Conservation (phyloP, 2,797 vertebrate genomes). For the Sebastes iracundus region DNA sequence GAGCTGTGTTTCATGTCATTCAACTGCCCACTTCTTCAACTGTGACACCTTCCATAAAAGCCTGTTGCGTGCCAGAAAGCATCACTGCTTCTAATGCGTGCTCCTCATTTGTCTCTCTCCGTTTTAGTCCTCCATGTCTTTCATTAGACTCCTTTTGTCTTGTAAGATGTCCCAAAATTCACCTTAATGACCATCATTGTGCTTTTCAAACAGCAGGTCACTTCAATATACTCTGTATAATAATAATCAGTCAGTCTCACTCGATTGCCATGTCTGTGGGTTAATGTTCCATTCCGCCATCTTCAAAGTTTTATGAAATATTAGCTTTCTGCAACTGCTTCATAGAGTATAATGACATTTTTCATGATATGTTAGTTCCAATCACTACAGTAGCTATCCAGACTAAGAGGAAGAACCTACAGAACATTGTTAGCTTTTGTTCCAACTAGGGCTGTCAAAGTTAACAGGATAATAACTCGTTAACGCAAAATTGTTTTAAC, state of each 20-base stretch:
- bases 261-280: background rate
- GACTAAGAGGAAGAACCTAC: too few relatives aligned
- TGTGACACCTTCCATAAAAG: conserved; percentile 55
- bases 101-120: background rate
- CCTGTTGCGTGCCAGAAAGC: conserved; percentile 28
- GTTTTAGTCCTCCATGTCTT: background rate
- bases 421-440: background rate
- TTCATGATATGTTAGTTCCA: background rate
- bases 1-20: background rate
- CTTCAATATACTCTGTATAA: background rate
- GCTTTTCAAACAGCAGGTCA: background rate
- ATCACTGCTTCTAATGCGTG: conserved; percentile 2
- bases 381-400: background rate
- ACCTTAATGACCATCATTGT: background rate
- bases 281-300: background rate
- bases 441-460: too few relatives aligned
- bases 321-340: background rate
- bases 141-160: background rate
- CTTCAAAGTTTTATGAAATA: background rate
- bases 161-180: background rate
- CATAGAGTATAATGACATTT: background rate
- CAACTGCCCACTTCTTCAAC: background rate
- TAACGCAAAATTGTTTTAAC: too few relatives aligned
- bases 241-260: background rate
- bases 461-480: too few relatives aligned